These are phyloP conservation scores for Aphrocallistes beatrix DNA, from an alignment of 37 sponge, comb jelly and placozoan genomes.

Conservation along the genomic window DNA sequence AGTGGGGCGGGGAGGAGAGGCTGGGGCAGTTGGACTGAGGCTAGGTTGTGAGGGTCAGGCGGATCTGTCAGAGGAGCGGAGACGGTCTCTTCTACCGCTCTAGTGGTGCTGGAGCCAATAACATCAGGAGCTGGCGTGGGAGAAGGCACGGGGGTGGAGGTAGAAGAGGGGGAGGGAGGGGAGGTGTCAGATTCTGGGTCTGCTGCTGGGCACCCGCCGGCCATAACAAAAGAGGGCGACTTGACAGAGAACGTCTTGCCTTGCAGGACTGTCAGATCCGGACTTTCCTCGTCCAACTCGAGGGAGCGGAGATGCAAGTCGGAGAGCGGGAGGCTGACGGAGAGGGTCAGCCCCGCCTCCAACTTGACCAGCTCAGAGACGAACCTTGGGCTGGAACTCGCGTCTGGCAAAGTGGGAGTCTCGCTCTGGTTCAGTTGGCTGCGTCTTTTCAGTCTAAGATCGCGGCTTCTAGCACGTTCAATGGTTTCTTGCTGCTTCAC, in stretches of 20 bases:
- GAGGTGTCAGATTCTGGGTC: neutral
- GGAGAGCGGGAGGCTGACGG: neutral
- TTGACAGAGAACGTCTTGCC: neutral
- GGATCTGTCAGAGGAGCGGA: neutral
- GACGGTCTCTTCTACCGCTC: neutral
- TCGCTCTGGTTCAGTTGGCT: neutral
- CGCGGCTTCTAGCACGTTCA: constrained; percentile 13
- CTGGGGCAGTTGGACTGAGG: neutral
- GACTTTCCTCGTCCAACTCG: neutral
- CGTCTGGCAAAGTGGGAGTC: neutral
- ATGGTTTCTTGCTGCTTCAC: neutral
- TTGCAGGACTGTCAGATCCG: neutral
- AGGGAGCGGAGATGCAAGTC: neutral
- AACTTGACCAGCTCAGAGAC: neutral
- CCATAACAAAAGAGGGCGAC: neutral
- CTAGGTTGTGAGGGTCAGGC: neutral
- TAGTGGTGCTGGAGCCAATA: neutral
- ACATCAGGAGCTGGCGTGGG: no score
- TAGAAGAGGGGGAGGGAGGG: neutral
- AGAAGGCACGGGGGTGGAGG: neutral
- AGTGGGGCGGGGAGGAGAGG: neutral
- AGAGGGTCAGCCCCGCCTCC: neutral
- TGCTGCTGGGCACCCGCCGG: neutral
- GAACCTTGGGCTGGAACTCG: neutral
- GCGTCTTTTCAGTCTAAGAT: neutral